These are phyloP conservation scores for Anorthoa munda DNA, from an alignment of 2,888 invertebrate genomes.

Conservation along the genomic window DNA sequence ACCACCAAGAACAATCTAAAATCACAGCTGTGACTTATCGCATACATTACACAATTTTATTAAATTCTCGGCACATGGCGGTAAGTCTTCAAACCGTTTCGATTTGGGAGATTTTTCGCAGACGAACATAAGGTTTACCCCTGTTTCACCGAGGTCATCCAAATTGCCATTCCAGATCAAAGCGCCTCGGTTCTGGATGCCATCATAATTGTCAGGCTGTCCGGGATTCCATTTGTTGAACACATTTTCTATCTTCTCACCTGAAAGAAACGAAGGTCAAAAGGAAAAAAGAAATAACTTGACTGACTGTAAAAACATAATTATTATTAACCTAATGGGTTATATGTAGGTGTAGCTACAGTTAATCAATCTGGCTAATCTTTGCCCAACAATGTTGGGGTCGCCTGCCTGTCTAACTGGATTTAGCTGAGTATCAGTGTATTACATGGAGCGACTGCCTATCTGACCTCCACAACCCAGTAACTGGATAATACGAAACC, in stretches of 20 bases:
- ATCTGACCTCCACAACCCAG: no score
- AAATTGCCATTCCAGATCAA: constrained; percentile 8
- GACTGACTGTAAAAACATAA: no score
- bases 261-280: constrained; percentile 8
- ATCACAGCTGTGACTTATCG: constrained; percentile 6
- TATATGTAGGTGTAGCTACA: no score
- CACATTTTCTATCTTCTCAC: constrained; percentile 29
- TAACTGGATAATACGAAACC: no score
- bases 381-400: no score
- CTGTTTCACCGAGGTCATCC: constrained; percentile 3
- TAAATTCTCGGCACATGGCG: neutral
- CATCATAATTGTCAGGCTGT: constrained; percentile 20
- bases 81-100: neutral
- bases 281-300: no score
- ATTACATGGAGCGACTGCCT: no score
- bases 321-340: no score
- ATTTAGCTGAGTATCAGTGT: no score
- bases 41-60: neutral
- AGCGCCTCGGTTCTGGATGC: constrained; percentile 15
- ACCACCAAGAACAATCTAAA: neutral
- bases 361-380: no score
- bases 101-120: constrained; percentile 38
- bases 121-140: constrained; percentile 11
- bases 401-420: no score
- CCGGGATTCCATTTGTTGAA: constrained; percentile 15